These are phyloP conservation scores for Sebastes elongatus DNA, from an alignment of 2,797 vertebrate genomes.

Conservation along the genomic window DNA sequence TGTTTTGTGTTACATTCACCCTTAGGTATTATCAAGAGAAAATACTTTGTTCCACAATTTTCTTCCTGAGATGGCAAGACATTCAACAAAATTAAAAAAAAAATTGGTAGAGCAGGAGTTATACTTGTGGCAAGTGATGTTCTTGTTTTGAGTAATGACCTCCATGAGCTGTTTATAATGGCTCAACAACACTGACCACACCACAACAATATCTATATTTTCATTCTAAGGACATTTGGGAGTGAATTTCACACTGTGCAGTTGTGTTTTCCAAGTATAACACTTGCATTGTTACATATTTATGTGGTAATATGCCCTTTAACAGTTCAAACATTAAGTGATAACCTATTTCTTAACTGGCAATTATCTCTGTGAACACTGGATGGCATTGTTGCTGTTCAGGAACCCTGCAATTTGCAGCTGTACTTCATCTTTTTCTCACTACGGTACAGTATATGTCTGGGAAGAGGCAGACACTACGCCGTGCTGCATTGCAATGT, in stretches of 20 bases:
- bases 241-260: neutral
- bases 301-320: neutral
- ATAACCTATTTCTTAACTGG: slow-evolving; percentile 22
- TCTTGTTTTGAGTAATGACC: neutral
- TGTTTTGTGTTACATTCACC: neutral
- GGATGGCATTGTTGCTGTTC: slow-evolving; percentile 81
- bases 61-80: neutral
- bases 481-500: neutral
- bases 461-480: neutral
- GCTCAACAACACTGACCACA: neutral
- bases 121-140: neutral
- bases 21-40: neutral
- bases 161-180: neutral
- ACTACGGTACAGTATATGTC: neutral
- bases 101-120: neutral
- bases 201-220: neutral
- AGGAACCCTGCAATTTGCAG: slow-evolving; percentile 53
- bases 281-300: neutral
- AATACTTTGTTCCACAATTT: neutral
- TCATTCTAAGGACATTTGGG: neutral
- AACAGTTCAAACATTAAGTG: neutral
- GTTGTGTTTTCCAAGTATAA: neutral
- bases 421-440: slow-evolving; percentile 24
- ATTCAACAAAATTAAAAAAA: neutral
- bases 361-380: slow-evolving; percentile 75